phyloP scores from a whole-genome alignment of 2,797 vertebrate genomes.

The Pseudomugil gertrudae region DNA sequence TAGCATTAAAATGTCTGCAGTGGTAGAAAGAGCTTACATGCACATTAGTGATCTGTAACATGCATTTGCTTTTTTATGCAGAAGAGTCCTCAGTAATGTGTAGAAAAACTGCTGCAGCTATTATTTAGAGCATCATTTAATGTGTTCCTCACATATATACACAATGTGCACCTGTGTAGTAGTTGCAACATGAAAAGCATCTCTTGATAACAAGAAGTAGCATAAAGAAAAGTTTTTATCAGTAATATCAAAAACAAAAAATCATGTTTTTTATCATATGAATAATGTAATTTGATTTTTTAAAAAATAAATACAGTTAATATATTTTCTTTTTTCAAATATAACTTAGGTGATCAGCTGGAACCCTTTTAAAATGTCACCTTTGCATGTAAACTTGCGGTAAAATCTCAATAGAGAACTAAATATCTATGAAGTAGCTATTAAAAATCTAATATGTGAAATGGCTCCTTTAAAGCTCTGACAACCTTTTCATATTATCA shows the following conservation, averaged over 20 bases:
- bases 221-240: too few relatives aligned
- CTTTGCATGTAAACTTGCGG: not conserved
- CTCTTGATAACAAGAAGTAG: too few relatives aligned
- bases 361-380: not conserved
- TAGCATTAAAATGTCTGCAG: not conserved
- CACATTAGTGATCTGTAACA: constrained; percentile 23
- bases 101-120: too few relatives aligned
- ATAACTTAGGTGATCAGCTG: not conserved
- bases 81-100: too few relatives aligned
- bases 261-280: too few relatives aligned
- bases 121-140: not conserved
- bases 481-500: not conserved
- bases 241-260: too few relatives aligned
- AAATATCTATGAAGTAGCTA: not conserved
- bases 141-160: not conserved
- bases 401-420: not conserved
- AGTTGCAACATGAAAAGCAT: not conserved
- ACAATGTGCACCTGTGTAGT: not conserved
- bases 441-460: not conserved
- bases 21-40: constrained; percentile 26
- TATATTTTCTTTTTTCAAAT: not conserved
- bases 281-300: too few relatives aligned
- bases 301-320: too few relatives aligned
- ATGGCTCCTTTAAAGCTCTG: not conserved
- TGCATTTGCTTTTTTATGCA: not conserved